phyloP scores from a whole-genome alignment of 2,888 invertebrate genomes.

The Marronus borbonicus region DNA sequence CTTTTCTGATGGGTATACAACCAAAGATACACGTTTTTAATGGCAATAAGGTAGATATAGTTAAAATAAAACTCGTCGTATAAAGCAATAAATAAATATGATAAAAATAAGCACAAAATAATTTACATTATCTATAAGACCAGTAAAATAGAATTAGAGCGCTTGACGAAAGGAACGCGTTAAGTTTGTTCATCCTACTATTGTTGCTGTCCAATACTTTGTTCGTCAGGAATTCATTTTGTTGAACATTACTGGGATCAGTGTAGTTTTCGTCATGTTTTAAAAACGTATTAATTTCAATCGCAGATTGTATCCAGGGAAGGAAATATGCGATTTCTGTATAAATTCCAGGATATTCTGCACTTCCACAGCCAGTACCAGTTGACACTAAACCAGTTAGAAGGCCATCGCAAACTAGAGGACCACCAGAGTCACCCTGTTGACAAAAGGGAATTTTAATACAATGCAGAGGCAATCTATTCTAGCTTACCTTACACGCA shows the following conservation, averaged over 20 bases:
- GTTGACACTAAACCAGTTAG: constrained; percentile 61
- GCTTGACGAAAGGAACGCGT: neutral
- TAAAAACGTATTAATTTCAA: neutral
- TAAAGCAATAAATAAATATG: neutral
- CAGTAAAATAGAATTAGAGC: neutral
- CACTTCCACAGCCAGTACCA: constrained; percentile 59
- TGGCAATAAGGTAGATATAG: neutral
- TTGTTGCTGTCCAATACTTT: constrained; percentile 22
- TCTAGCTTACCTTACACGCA: constrained; percentile 58
- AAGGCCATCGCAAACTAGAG: constrained; percentile 58
- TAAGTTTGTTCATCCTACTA: neutral
- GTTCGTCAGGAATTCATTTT: constrained; percentile 9
- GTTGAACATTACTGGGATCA: neutral
- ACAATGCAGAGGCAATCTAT: neutral
- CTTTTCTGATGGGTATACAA: neutral
- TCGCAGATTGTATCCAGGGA: constrained; percentile 57
- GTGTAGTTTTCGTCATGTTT: neutral
- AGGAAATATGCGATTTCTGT: constrained; percentile 58
- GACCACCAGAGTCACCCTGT: constrained; percentile 63
- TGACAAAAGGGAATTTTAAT: neutral
- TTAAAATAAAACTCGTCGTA: constrained; percentile 5
- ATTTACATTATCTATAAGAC: neutral
- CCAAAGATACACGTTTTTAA: neutral
- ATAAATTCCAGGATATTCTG: constrained; percentile 61
- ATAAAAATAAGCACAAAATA: neutral